Evolutionary conservation across 2,113 vertebrate genomes (phyloP).

Genomic region (Ameiurus melas): DNA sequence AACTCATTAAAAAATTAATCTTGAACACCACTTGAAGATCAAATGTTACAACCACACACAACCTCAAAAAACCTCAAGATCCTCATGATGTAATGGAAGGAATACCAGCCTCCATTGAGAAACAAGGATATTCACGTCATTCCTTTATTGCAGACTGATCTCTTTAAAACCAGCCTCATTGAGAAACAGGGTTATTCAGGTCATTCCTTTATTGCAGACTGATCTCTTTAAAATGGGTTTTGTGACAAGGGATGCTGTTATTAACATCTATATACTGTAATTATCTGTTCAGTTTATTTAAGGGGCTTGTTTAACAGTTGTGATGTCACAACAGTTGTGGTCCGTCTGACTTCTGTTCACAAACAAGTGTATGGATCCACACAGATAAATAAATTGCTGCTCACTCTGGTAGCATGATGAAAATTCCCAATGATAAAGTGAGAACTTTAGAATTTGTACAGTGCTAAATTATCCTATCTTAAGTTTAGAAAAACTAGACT

Average conservation of each 20-base stretch:
- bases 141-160: not conserved
- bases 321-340: not conserved
- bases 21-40: not conserved
- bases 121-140: not conserved
- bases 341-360: not conserved
- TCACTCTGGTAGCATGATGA: not conserved
- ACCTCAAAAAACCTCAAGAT: not conserved
- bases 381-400: not conserved
- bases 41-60: not conserved
- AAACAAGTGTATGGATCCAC: not conserved
- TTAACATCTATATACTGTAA: not conserved
- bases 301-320: not conserved
- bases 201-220: not conserved
- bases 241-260: not conserved
- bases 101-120: not conserved
- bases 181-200: not conserved
- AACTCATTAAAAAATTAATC: not conserved
- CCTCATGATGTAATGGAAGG: not conserved
- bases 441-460: not conserved
- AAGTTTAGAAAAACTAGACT: not conserved
- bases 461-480: not conserved
- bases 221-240: not conserved
- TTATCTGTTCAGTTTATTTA: not conserved
- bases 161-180: not conserved
- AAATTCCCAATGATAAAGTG: not conserved